Conservation (phyloP, 2,113 vertebrate genomes). For the Calonectris borealis region DNA sequence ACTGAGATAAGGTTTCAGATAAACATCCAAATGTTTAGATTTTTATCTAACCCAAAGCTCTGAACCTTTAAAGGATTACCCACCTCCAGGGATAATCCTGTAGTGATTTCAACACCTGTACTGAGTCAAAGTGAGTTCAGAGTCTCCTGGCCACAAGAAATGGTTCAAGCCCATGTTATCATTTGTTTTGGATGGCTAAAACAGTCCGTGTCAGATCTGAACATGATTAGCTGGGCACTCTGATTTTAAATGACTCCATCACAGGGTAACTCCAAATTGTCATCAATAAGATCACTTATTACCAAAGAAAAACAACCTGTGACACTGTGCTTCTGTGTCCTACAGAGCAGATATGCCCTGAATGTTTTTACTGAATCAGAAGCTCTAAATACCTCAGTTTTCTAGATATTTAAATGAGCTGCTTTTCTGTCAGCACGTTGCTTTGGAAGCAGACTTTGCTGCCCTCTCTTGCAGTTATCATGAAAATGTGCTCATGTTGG, state of each 20-base stretch:
- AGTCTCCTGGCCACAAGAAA: constrained; percentile 18
- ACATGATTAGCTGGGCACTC: not conserved
- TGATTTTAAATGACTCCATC: not conserved
- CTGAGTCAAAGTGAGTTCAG: constrained; percentile 23
- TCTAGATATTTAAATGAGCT: not conserved
- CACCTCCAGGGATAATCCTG: constrained; percentile 58
- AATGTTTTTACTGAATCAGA: not conserved
- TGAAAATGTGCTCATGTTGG: not conserved
- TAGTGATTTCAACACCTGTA: constrained; percentile 64
- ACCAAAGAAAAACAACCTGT: not conserved
- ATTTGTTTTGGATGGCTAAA: constrained; percentile 45
- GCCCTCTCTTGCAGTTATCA: constrained; percentile 19
- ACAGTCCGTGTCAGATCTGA: not conserved
- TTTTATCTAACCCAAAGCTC: constrained; percentile 58
- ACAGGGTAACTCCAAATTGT: not conserved
- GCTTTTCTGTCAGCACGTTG: not conserved
- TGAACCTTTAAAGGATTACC: constrained; percentile 67
- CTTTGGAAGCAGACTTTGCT: constrained; percentile 12
- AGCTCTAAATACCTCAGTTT: not conserved
- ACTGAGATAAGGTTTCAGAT: constrained; percentile 63
- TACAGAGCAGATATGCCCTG: not conserved
- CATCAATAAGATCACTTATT: not conserved
- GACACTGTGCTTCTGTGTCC: not conserved
- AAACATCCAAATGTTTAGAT: constrained; percentile 66
- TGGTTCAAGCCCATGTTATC: not conserved